Base-by-base conservation (phyloP, 2,888 invertebrate species). In the Iphiclides podalirius region DNA sequence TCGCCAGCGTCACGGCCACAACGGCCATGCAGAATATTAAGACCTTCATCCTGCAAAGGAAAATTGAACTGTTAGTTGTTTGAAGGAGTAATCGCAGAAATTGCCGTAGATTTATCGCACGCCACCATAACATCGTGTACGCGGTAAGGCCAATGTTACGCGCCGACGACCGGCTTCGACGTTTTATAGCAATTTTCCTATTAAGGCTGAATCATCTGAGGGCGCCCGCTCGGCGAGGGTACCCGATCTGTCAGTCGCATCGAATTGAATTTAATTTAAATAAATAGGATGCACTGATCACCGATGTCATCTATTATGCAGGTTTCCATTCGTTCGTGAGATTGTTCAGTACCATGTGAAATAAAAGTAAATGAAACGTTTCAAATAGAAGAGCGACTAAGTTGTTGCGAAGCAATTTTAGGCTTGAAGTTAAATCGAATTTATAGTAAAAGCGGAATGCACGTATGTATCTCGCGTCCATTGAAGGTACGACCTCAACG, bases 1-100 rank as follows among this genome's bases (percentile, higher is more conserved):
- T 90, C 31, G 92, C 90, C 65, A 90, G 64, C 76, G 71, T 89
- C 72, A 74, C 90, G 72, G 77, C 89, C 72, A 90, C 87, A 64
- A 92, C 79, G 73, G 92, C 87, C 68, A 92, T 72, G 66, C 90
- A 88, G 72, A 92, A 70, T 68, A 92, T 65, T 74, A 92, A 83
- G 71, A 92, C 79, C 89, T 91, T 92, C 92, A 92, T 93, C 83
- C 91, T 92, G 89, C 55, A 88, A 87, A 75, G 64, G 70, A 49
- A 61, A 63, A 69, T 75, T 73, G 71, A 52, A 47, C 55, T 52
- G 73, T 82, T 77, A 84, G 77, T 70, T 72, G 72, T 76, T 67
- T 60, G 54, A 46, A 44, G 57, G 62, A 31, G 67, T 70, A 74
- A 75, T 72, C 54, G 53, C 54, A 55, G 54, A 57, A 57, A 67